Evolutionary conservation across 2,888 invertebrate genomes (phyloP), one percentile per base, ranked within the genome.

Genomic region (Acanthosepion pharaonis): DNA sequence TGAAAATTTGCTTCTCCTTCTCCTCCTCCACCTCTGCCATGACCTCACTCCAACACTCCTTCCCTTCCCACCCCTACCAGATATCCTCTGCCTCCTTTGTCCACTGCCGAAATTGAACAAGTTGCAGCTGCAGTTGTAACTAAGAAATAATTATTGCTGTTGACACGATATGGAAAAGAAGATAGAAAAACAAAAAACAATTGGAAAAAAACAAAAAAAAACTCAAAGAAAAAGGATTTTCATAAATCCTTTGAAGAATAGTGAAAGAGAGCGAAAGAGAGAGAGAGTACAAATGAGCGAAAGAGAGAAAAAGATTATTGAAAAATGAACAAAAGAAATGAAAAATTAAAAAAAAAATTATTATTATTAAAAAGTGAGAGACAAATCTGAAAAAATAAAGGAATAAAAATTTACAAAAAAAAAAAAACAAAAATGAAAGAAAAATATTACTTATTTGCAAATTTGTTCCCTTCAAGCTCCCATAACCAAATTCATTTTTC

Each of bases 81-180:
- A 18, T 18, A 25, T 18, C 49, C 51, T 53, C 49, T 28, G 51
- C 15, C 33, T 93, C 53, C 53, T 53, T 49, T 93, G 53, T 93
- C 49, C 53, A 51, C 53, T 93, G 92, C 92, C 92, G 78, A 78
- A n/a, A 15, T 33, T 78, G 78, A 78, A 78, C 78, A n/a, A n/a
- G n/a, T 78, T 78, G 15, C 78, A 78, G n/a, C n/a, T 78, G 11
- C 78, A 11, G 78, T n/a, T 78, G 15, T 78, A n/a, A 33, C n/a
- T 11, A 33, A n/a, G 23, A 78, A 78, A 78, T 78, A 78, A 78
- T 78, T 78, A 78, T 78, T 78, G 78, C 78, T 78, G 78, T 78
- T 78, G 78, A 78, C 78, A 78, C 78, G 78, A 78, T 78, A 78
- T 78, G 0, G 15, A n/a, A 78, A n/a, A 78, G n/a, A n/a, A 78